phyloP scores from a whole-genome alignment of 1,140 invertebrate genomes.

The Andricus grossulariae region DNA sequence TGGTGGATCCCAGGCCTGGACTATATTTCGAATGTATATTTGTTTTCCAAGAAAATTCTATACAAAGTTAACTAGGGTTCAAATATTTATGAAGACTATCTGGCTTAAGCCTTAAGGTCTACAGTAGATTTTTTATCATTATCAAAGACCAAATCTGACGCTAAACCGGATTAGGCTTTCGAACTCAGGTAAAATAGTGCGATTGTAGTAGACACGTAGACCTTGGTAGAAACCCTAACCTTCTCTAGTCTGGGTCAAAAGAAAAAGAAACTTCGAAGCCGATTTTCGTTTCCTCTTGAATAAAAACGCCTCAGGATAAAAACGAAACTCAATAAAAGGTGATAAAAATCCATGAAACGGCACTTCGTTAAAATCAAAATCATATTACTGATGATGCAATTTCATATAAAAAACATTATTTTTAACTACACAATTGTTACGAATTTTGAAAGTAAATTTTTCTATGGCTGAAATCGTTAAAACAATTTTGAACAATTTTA shows the following conservation, averaged over 20 bases:
- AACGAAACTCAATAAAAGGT: neutral
- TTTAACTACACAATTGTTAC: no score
- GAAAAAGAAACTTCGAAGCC: constrained; percentile 19
- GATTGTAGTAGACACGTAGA: constrained; percentile 3
- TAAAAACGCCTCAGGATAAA: neutral
- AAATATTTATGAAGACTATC: neutral
- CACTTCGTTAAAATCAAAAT: neutral
- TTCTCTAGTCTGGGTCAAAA: constrained; percentile 29
- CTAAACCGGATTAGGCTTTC: constrained; percentile 27
- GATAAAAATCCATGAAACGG: neutral
- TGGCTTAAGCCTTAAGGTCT: neutral
- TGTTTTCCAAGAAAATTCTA: no score
- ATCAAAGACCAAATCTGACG: constrained; percentile 27
- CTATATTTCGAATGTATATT: no score
- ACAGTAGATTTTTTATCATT: constrained; percentile 5
- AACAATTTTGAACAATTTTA: no score
- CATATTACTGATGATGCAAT: no score
- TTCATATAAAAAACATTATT: no score
- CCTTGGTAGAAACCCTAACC: constrained; percentile 24
- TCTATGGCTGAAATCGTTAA: no score
- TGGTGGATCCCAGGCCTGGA: no score
- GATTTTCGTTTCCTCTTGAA: neutral
- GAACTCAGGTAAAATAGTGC: constrained; percentile 23
- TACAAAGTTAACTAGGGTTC: neutral
- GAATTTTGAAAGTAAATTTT: no score